Evolutionary conservation across 2,888 invertebrate genomes (phyloP), one percentile per base, ranked within the genome.

Genomic region (Morpho achilles): DNA sequence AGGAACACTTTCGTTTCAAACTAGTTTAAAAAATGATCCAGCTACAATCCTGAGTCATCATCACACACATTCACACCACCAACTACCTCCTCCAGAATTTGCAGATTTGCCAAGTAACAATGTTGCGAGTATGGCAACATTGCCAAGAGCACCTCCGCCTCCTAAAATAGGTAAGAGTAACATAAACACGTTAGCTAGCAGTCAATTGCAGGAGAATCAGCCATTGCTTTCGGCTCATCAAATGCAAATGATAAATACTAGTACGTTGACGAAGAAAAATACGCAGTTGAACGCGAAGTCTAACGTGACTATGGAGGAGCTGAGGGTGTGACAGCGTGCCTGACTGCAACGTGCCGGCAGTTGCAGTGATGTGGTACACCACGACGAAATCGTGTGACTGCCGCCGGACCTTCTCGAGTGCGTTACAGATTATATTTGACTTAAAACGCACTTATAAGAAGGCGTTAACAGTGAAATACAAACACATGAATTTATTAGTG

Each of bases 41-140:
- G 94, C 94, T 7, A 94, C 95, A 0, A 95, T 95, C 62, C 76
- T 94, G 56, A 93, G 95, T 59, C 95, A 95, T 73, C 95, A 95
- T 72, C 96, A 96, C 74, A 93, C 95, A 23, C 92, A 94, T 77
- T 92, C 93, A 16, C 95, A 95, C 70, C 95, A 95, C 76, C 96
- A 96, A 73, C 88, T 95, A 66, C 94, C 96, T 56, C 96, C 96
- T 0, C 96, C 96, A 0, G 96, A 96, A 76, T 96, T 96, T 73
- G 96, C 96, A 2, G 96, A 96, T 76, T 87, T 96, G 61, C 95
- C 95, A 7, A 93, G 94, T 68, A 94, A 94, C 71, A 94, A 94
- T 69, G 87, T 91, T 8, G 78, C 87, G 0, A 72, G 80, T 10
- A 87, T 90, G 87, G 92, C 92, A 10, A 93, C 93, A 4, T 82